Percentiles rank a stretch among this genome's conserved stretches.
Evolutionary conservation across 2,888 invertebrate genomes (phyloP).

Genomic region (Heliconius erato): DNA sequence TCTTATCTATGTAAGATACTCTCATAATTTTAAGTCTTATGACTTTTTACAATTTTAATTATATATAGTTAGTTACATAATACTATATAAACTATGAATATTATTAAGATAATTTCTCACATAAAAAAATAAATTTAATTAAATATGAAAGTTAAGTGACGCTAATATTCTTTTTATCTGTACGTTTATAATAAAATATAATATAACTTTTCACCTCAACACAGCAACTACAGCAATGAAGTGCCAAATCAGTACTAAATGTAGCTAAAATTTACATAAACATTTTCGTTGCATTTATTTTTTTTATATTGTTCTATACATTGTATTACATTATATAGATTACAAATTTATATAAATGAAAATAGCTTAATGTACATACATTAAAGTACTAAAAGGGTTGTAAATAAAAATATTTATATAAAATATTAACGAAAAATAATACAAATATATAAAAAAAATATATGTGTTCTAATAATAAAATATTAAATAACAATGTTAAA

Average conservation of each 20-base stretch:
- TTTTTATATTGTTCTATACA: conserved; percentile 7
- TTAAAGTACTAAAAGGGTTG: conserved; percentile 48
- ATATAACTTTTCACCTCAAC: neutral
- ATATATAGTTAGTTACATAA: neutral
- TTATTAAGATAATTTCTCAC: neutral
- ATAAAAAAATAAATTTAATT: neutral
- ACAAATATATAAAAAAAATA: conserved; percentile 46
- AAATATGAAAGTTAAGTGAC: neutral
- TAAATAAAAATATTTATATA: conserved; percentile 54
- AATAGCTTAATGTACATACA: conserved; percentile 43
- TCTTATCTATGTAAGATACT: neutral
- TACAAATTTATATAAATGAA: conserved; percentile 17
- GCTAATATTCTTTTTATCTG: neutral
- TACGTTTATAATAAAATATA: neutral
- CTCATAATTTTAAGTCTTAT: conserved; percentile 1
- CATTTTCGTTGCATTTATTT: neutral
- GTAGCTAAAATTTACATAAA: neutral
- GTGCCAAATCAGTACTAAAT: conserved; percentile 27
- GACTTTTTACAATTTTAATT: conserved; percentile 17
- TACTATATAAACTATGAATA: neutral
- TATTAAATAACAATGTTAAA: conserved; percentile 48
- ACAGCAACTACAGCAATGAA: neutral
- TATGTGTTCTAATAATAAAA: conserved; percentile 52
- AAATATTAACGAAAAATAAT: conserved; percentile 48
- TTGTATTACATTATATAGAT: conserved; percentile 11